Evolutionary conservation across 2,888 invertebrate genomes (phyloP).

Genomic region (Macrosiphum euphorbiae): DNA sequence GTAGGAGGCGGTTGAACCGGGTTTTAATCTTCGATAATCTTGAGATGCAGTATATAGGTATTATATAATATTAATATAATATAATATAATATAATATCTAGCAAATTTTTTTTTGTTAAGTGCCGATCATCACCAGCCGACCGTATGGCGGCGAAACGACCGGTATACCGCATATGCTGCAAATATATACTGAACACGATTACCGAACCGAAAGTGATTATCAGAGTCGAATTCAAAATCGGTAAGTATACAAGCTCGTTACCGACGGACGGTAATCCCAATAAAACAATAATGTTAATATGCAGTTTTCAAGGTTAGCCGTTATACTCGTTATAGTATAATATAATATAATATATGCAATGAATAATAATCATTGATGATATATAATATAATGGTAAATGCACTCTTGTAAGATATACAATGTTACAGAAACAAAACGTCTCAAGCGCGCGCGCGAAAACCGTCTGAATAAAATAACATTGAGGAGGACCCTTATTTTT

Average conservation of each 20-base stretch:
- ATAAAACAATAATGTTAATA: not conserved
- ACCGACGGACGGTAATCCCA: not conserved
- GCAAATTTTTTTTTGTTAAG: not conserved
- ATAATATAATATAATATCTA: not conserved
- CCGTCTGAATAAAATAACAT: not conserved
- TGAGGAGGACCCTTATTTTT: slow-evolving; percentile 25
- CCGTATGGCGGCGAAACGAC: not conserved
- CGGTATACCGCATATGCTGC: not conserved
- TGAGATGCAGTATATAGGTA: not conserved
- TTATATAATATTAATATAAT: not conserved
- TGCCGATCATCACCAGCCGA: not conserved
- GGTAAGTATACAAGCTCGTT: not conserved
- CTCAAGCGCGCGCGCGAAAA: not conserved
- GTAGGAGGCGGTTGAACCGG: not conserved
- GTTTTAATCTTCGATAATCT: not conserved
- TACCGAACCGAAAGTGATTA: not conserved
- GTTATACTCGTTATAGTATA: not conserved
- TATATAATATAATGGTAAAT: not conserved
- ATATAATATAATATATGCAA: not conserved
- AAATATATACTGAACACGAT: not conserved
- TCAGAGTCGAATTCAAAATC: not conserved
- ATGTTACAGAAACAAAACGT: not conserved
- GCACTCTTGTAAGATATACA: not conserved
- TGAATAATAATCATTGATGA: not conserved
- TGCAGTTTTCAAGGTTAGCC: not conserved